Base-by-base conservation (phyloP, 2,113 vertebrate genomes). In the Tylochromis polylepis region DNA sequence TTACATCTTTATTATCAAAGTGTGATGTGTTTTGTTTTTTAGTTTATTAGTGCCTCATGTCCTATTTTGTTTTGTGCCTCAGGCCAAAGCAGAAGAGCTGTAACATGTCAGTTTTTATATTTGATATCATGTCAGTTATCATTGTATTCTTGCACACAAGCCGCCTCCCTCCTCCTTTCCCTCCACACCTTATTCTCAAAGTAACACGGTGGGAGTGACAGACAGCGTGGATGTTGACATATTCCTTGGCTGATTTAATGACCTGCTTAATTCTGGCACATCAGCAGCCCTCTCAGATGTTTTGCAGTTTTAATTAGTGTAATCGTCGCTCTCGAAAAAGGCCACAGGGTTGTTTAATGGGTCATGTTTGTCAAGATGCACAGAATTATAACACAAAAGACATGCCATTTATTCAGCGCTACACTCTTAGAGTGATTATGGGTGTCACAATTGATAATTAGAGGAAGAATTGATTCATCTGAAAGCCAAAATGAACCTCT, bases 351-450 rank as follows among this genome's bases (percentile, higher is more conserved):
- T 95, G 94, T 94, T 95, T 94, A 93, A 94, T 93, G 88, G 93
- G 92, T 94, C 93, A 89, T 95, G 95, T 96, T 96, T 96, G 96
- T 96, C 94, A 96, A 95, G 95, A 96, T 96, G 94, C 91, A 89
- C 92, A 87, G 92, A 95, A 95, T 93, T 93, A 93, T 95, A 93
- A 96, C 93, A 95, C 94, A 95, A 95, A 96, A 95, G 91, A 96
- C 91, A 88, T 87, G 93, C 84, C 92, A 94, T 96, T 95, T 95
- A 94, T 94, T 91, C 88, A 86, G 92, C 29, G 89, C 91, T 78
- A 86, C 92, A 91, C 92, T 94, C 92, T 93, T 92, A 87, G 86
- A 89, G 87, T 94, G 94, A 95, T 97, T 93, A 95, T 36, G 91
- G 91, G 92, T 94, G 94, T 95, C 95, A 94, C 94, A 93, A 92